phyloP scores from a whole-genome alignment of 2,888 invertebrate genomes.

The Chrysopilus asiliformis region DNA sequence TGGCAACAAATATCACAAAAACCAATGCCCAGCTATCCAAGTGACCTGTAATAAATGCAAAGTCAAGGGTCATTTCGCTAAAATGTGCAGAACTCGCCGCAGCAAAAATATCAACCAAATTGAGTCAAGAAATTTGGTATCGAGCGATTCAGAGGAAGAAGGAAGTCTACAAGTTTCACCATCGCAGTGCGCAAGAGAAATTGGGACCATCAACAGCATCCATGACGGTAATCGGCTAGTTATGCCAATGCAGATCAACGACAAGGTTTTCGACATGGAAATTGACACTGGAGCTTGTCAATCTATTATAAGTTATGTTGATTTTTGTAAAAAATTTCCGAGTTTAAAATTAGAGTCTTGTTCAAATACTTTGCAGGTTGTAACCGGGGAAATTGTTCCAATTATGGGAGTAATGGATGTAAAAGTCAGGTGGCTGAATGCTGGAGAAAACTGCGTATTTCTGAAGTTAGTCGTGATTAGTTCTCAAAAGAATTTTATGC shows the following conservation, averaged over 20 bases:
- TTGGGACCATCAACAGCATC: too few species aligned
- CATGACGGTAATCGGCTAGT: too few species aligned
- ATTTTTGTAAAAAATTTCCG: background rate
- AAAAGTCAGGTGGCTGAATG: background rate
- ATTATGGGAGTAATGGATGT: background rate
- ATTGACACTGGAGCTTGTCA: background rate
- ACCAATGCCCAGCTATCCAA: constrained; percentile 1
- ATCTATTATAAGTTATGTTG: background rate
- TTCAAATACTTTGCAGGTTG: background rate
- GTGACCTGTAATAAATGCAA: constrained; percentile 2
- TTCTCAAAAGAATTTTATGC: too few species aligned
- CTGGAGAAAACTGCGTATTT: too few species aligned
- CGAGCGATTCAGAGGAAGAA: too few species aligned
- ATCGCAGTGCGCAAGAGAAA: too few species aligned
- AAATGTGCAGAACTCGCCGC: constrained; percentile 2
- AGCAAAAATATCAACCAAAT: too few species aligned
- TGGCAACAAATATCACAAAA: constrained; percentile 1
- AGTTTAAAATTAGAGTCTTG: constrained; percentile 1
- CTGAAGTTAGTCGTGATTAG: too few species aligned
- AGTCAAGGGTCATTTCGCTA: constrained; percentile 1
- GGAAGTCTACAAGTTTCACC: too few species aligned
- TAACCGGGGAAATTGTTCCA: background rate
- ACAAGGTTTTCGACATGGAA: background rate
- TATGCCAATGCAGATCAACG: background rate
- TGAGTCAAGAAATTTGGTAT: background rate